Evolutionary conservation across 2,113 vertebrate genomes (phyloP).

Genomic region (cat (Felis catus)): F.catus_Fca126_mat1.0 CM031412.1:210738501-210739000

Average conservation of each 20-base stretch:
- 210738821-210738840: too few species aligned
- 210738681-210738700: rapidly evolving
- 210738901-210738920: not conserved
- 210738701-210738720: not conserved
- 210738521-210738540: not conserved
- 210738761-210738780: not conserved
- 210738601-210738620: not conserved
- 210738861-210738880: not conserved
- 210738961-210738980: not conserved
- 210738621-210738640: not conserved
- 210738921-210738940: not conserved
- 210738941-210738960: too few species aligned
- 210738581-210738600: not conserved
- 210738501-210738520: not conserved
- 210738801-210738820: not conserved
- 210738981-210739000: not conserved
- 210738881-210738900: not conserved
- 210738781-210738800: not conserved
- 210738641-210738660: not conserved
- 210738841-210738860: not conserved
- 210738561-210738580: not conserved
- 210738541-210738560: not conserved
- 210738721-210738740: not conserved
- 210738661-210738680: not conserved
- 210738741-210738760: not conserved